A percentile compares a stretch with the other conserved stretches of the same genome.
These are phyloP conservation scores for Nematopogon swammerdamellus DNA, from an alignment of 2,888 invertebrate genomes.

Conservation along the genomic window DNA sequence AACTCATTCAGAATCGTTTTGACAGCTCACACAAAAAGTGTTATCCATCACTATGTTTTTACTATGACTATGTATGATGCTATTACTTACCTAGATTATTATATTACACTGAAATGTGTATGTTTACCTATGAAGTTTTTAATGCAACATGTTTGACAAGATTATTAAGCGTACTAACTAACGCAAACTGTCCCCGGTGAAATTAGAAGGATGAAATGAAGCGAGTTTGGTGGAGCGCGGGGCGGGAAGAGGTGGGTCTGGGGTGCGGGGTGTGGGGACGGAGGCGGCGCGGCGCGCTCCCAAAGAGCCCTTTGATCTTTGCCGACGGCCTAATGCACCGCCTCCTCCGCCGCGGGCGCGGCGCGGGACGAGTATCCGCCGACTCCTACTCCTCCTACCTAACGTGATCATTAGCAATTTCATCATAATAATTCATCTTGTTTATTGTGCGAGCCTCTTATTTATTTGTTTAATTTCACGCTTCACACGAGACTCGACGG, in stretches of 20 bases:
- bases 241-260: neutral
- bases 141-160: neutral
- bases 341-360: slow-evolving; percentile 43
- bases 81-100: no score
- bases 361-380: neutral
- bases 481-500: slow-evolving; percentile 10
- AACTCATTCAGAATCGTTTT: no score
- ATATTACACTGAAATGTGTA: no score
- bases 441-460: slow-evolving; percentile 33
- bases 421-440: slow-evolving; percentile 56
- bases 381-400: neutral
- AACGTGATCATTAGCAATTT: slow-evolving; percentile 53
- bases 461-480: slow-evolving; percentile 51
- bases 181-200: neutral
- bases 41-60: no score
- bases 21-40: no score
- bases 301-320: slow-evolving; percentile 56
- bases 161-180: neutral
- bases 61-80: no score
- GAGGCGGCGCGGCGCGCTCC: slow-evolving; percentile 50
- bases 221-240: slow-evolving; percentile 4
- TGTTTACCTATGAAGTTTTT: neutral
- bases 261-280: slow-evolving; percentile 25
- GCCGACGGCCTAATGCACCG: slow-evolving; percentile 57
- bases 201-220: slow-evolving; percentile 4